phyloP scores from a whole-genome alignment of 2,113 vertebrate genomes.

The Mungos mungo region DNA sequence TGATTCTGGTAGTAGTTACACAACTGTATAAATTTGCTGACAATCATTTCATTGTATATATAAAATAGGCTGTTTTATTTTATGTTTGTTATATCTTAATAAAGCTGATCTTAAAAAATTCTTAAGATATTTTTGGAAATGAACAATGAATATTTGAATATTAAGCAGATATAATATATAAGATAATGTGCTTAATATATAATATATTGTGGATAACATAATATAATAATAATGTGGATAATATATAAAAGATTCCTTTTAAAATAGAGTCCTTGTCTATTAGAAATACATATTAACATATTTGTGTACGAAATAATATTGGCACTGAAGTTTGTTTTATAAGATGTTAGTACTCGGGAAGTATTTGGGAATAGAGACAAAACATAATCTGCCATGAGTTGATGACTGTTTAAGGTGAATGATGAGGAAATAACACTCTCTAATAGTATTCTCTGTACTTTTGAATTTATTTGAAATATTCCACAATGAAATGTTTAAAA shows the following conservation, averaged over 20 bases:
- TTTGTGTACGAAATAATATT: not conserved
- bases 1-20: not conserved
- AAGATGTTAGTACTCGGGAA: not conserved
- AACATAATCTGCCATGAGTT: not conserved
- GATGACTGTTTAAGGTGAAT: not conserved
- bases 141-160: not conserved
- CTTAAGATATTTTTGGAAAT: slow-evolving; percentile 14
- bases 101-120: not conserved
- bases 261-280: not conserved
- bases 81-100: not conserved
- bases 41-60: not conserved
- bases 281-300: not conserved
- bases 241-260: no score
- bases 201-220: no score
- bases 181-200: not conserved
- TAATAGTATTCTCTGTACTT: not conserved
- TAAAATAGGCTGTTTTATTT: not conserved
- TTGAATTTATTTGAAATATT: not conserved
- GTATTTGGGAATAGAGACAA: not conserved
- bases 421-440: not conserved
- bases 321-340: not conserved
- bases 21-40: not conserved
- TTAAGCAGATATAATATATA: not conserved
- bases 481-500: not conserved
- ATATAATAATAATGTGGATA: no score